phyloP scores from a whole-genome alignment of 2,888 invertebrate species.

The Agriopis aurantiaria region DNA sequence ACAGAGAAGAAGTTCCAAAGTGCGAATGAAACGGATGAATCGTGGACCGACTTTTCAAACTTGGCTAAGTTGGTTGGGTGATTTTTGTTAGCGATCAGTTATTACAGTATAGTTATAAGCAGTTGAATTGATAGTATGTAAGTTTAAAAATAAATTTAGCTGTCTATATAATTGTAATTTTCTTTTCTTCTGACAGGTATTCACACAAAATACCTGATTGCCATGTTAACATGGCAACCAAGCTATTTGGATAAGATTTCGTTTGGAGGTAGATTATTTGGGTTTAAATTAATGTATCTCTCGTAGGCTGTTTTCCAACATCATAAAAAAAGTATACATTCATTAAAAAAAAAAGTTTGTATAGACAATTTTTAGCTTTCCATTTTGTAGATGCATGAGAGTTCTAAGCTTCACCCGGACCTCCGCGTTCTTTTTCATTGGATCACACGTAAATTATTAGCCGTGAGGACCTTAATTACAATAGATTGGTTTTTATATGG shows the following conservation, averaged over 20 bases:
- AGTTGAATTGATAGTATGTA: neutral
- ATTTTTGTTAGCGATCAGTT: conserved; percentile 7
- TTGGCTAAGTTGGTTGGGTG: conserved; percentile 75
- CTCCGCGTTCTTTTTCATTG: too few species aligned
- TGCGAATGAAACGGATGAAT: conserved; percentile 72
- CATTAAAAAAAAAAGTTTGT: too few species aligned
- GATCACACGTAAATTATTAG: too few species aligned
- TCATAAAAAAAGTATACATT: too few species aligned
- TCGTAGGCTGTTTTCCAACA: too few species aligned
- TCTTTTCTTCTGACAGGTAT: neutral
- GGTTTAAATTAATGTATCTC: too few species aligned
- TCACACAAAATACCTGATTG: neutral
- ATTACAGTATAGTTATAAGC: neutral
- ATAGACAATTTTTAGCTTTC: too few species aligned
- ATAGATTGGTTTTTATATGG: too few species aligned
- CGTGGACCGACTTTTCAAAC: conserved; percentile 77
- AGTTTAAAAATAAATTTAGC: neutral
- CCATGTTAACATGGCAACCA: neutral
- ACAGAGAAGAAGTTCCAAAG: conserved; percentile 55
- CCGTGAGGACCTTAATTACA: too few species aligned
- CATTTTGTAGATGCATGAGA: too few species aligned
- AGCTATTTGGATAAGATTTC: neutral
- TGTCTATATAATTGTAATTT: neutral
- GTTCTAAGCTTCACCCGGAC: too few species aligned
- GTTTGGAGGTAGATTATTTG: too few species aligned